Evolutionary conservation across 1,140 invertebrate genomes (phyloP), one percentile per base, ranked within the genome.

Genomic region (Bombyx mandarina): DNA sequence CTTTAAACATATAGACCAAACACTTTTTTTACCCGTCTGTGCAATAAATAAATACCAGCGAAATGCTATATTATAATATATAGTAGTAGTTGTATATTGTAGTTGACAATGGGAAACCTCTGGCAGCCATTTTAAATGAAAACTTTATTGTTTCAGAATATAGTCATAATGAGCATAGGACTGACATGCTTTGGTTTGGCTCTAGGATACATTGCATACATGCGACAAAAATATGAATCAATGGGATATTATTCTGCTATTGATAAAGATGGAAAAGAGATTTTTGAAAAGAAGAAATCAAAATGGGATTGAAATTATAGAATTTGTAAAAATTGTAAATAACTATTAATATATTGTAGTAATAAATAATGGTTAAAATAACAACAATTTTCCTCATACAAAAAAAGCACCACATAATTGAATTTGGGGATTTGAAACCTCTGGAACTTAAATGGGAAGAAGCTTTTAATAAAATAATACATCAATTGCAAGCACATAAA

Each of bases 211-310:
- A 92, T 96, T 48, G 88, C 91, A 7, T 96, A 96, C 70, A 95
- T 96, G 93, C 90, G 94, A 65, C 84, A 88, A 48, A 93, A 93
- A 80, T 94, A 94, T 82, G 91, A 94, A 85, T 89, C 86, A 26
- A 90, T 93, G 80, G 93, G 94, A 54, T 95, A 94, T 73, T 95
- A 95, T 83, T 75, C 92, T 44, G 93, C 94, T n/a, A 82, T 95
- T 12, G 89, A 91, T 73, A 88, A 92, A 54, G 92, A 96, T 79
- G 94, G 94, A 2, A 89, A 89, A 63, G 90, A 94, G 86, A 83
- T 91, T 59, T 93, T 94, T 74, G 88, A 92, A 64, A 93, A 93
- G 73, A 94, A 92, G 77, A 90, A 90, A 71, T 96, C 95, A 5
- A 95, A 93, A 83, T 96, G 95, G 94, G 90, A 92, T 71, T 88